A percentile compares a stretch with the other conserved stretches of the same genome.
phyloP scores from a whole-genome alignment of 2,797 vertebrate genomes.

The Erithacus rubecula region DNA sequence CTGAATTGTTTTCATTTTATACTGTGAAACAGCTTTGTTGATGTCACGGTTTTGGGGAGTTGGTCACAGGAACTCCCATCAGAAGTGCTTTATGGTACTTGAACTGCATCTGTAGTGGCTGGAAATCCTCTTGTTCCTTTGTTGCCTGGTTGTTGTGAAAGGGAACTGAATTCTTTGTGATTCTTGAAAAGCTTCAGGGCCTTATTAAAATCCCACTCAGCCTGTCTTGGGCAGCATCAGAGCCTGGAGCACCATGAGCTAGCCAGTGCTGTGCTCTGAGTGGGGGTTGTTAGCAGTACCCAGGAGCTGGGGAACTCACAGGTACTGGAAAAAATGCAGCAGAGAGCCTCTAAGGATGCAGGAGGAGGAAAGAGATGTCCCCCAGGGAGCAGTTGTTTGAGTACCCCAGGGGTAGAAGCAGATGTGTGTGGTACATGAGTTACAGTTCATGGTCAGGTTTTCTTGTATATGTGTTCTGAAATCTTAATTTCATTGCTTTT shows the following conservation, averaged over 20 bases:
- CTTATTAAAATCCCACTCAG: neutral
- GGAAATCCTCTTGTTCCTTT: neutral
- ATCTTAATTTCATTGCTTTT: neutral
- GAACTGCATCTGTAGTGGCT: rapidly evolving
- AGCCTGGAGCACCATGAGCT: neutral
- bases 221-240: neutral
- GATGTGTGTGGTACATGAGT: neutral
- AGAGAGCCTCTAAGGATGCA: neutral
- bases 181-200: neutral
- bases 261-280: neutral
- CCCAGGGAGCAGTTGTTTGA: neutral
- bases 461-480: neutral
- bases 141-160: neutral
- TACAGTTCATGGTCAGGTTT: neutral
- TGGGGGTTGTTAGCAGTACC: neutral
- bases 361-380: neutral
- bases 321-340: neutral
- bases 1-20: neutral
- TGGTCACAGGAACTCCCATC: neutral
- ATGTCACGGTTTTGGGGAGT: neutral
- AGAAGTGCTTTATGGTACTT: neutral
- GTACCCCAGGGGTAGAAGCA: neutral
- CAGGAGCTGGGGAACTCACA: neutral
- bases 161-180: neutral
- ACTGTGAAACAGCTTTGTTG: neutral